Evolutionary conservation across 2,888 invertebrate genomes (phyloP).

Genomic region (Lasioglossum figueresi): DNA sequence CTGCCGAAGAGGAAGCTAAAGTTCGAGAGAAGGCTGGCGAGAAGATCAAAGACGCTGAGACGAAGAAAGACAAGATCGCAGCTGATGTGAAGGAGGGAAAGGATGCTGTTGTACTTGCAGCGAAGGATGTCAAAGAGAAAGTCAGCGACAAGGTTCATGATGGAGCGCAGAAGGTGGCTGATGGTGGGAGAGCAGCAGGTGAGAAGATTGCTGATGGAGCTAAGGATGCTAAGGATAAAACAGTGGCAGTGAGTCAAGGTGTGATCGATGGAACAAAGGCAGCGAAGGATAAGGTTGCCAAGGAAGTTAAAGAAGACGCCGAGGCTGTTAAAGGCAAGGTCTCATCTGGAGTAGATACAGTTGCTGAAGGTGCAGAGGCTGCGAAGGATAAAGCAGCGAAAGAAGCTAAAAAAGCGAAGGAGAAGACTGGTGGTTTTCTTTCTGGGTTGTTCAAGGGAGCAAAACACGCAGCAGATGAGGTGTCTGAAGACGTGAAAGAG

Average conservation of each 20-base stretch:
- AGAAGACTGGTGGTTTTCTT: slow-evolving; percentile 70
- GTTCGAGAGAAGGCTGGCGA: slow-evolving; percentile 26
- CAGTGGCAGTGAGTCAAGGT: slow-evolving; percentile 13
- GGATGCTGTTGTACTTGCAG: slow-evolving; percentile 32
- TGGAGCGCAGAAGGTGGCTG: background rate
- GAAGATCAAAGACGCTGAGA: background rate
- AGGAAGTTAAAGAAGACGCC: slow-evolving; percentile 81
- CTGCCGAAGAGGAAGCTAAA: slow-evolving; percentile 79
- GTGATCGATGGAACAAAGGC: slow-evolving; percentile 46
- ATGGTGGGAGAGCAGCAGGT: slow-evolving; percentile 3
- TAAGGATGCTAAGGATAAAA: slow-evolving; percentile 78
- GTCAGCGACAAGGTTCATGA: slow-evolving; percentile 4
- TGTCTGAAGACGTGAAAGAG: slow-evolving; percentile 78
- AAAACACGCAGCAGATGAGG: slow-evolving; percentile 68
- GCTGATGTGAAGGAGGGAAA: slow-evolving; percentile 31
- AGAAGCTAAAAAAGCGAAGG: slow-evolving; percentile 71
- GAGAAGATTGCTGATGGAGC: background rate
- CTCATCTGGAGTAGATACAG: slow-evolving; percentile 75
- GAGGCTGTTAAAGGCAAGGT: slow-evolving; percentile 65
- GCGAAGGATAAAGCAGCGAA: slow-evolving; percentile 65
- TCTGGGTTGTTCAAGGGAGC: slow-evolving; percentile 71
- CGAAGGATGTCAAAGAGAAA: slow-evolving; percentile 27
- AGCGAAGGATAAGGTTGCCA: slow-evolving; percentile 62
- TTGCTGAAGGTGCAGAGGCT: slow-evolving; percentile 73
- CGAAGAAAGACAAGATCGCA: background rate